Evolutionary conservation across 1,140 invertebrate species (phyloP), one percentile per base, ranked within the genome.

Genomic region (Drosophila melanica): DNA sequence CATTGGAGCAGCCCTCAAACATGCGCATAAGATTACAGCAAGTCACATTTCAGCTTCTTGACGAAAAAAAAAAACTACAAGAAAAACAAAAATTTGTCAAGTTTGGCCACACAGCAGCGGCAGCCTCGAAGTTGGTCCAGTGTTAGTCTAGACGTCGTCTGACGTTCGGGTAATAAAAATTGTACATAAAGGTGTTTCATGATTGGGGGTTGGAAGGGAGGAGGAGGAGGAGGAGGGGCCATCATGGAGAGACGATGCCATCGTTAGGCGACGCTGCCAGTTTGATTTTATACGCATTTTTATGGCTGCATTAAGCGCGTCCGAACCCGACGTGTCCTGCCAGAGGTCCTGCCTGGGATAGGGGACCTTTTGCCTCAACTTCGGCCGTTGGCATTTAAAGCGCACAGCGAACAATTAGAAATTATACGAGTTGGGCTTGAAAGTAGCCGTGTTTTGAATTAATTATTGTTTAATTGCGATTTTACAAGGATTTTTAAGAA

Each of bases 271-370:
- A 39, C 48, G 73, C 47, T 54, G 54, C 47, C 74, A 76, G 69
- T 76, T 77, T 77, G 75, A 77, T 77, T 77, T 77, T 77, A 77
- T 77, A 69, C 71, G 64, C 64, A 75, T 54, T 77, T 77, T 77
- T 77, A 77, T 77, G 71, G 54, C 59, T 59, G 54, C 64, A 69
- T 74, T 74, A 77, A 73, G 37, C 70, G 58, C 39, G 41, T 44
- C 57, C 65, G 20, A 57, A 47, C 33, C 16, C 57, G 51, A 64
- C 51, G 58, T 62, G 66, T 70, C 70, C 62, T 64, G 67, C 65
- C 62, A 65, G 39, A 75, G 27, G 42, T 39, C 33, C 14, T 39
- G 41, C 18, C 3, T n/a, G 41, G 9, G 30, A 14, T 6, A 20
- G 33, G 30, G 16, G 20, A 12, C 44, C 44, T n/a, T 18, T 10